These are phyloP conservation scores for Resseliella maxima DNA, from an alignment of 2,888 invertebrate genomes.

Conservation along the genomic window DNA sequence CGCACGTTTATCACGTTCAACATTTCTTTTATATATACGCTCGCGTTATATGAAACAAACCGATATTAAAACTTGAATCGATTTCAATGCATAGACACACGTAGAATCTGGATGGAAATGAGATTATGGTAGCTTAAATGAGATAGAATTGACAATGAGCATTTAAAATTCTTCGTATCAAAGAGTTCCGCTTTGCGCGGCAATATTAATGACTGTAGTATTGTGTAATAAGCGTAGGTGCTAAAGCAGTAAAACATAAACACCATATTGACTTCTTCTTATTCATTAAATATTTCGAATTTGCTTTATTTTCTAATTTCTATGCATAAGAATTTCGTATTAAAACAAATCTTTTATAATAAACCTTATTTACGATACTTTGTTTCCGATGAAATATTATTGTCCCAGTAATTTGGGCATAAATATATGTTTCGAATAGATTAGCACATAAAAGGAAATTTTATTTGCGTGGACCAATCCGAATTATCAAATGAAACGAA, in stretches of 20 bases:
- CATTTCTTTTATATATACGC: neutral
- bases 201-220: neutral
- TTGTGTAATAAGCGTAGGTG: neutral
- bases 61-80: neutral
- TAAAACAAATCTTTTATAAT: neutral
- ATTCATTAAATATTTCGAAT: neutral
- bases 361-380: conserved; percentile 19
- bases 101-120: neutral
- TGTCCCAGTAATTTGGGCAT: no score
- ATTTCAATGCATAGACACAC: neutral
- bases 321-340: neutral
- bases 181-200: conserved; percentile 33
- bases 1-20: conserved; percentile 41
- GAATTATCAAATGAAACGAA: neutral
- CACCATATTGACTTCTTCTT: neutral
- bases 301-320: conserved; percentile 8
- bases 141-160: neutral
- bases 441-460: no score
- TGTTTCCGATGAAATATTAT: neutral
- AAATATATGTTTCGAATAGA: conserved; percentile 9
- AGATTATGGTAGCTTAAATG: neutral
- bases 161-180: neutral
- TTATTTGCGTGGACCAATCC: neutral
- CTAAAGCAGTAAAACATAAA: neutral
- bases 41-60: neutral